phyloP scores from a whole-genome alignment of 2,888 invertebrate species.

The Thera obeliscata region DNA sequence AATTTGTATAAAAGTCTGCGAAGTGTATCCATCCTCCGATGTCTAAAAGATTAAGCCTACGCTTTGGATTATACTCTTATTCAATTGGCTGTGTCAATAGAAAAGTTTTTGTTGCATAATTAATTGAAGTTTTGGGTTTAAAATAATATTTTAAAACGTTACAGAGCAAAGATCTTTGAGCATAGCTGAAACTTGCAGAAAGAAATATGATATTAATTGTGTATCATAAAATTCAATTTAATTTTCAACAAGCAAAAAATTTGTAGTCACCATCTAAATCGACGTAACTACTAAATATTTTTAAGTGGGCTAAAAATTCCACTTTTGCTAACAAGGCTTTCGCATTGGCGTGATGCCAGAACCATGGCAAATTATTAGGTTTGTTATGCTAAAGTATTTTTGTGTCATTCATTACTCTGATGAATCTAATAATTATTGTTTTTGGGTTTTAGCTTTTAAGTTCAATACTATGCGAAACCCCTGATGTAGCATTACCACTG shows the following conservation, averaged over 20 bases:
- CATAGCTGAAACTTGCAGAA: too few relatives aligned
- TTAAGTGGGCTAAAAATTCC: background rate
- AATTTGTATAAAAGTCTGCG: constrained; percentile 29
- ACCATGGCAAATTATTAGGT: constrained; percentile 39
- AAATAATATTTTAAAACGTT: background rate
- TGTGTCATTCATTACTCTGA: background rate
- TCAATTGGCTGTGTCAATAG: background rate
- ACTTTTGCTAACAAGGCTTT: constrained; percentile 10
- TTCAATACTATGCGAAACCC: constrained; percentile 18
- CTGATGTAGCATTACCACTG: constrained; percentile 33
- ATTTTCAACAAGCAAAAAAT: too few relatives aligned
- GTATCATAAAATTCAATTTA: too few relatives aligned
- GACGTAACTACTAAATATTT: background rate
- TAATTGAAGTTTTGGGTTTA: background rate
- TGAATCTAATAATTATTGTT: too few relatives aligned
- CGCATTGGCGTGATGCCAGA: constrained; percentile 45
- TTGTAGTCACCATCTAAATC: too few relatives aligned
- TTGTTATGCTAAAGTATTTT: background rate
- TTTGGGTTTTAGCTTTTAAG: constrained; percentile 6
- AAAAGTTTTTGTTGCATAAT: background rate
- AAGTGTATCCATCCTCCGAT: constrained; percentile 12
- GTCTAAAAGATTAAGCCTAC: background rate
- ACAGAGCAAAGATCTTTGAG: background rate
- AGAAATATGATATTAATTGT: too few relatives aligned
- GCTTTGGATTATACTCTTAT: background rate